Evolutionary conservation across 2,113 vertebrate species (phyloP).

Genomic region (Clarias gariepinus): DNA sequence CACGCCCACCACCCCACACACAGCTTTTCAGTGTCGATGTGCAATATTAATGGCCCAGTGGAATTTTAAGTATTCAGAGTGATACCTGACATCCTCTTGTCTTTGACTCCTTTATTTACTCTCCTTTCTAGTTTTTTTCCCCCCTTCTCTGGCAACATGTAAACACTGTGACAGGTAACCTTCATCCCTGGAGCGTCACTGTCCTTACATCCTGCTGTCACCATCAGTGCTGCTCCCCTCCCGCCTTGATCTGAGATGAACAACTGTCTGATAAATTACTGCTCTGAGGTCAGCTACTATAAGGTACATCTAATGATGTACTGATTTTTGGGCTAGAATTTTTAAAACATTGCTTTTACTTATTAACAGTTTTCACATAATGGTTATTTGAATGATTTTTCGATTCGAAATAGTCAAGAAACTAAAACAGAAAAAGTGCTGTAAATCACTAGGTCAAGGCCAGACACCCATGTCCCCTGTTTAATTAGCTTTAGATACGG

Average conservation of each 20-base stretch:
- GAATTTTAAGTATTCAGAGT: constrained; percentile 18
- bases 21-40: constrained; percentile 6
- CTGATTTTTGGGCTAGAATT: neutral
- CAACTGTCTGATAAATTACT: neutral
- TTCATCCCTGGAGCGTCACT: constrained; percentile 25
- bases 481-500: neutral
- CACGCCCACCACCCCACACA: constrained; percentile 22
- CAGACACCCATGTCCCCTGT: neutral
- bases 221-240: neutral
- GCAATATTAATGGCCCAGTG: constrained; percentile 45
- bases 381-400: neutral
- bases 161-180: constrained; percentile 18
- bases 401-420: neutral
- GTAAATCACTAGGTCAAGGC: neutral
- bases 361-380: neutral
- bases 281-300: neutral
- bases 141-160: neutral
- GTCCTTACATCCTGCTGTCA: constrained; percentile 11
- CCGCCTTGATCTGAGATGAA: constrained; percentile 1
- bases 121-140: neutral
- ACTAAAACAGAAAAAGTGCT: neutral
- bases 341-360: neutral
- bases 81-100: constrained; percentile 29
- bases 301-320: too few relatives aligned
- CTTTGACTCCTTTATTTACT: constrained; percentile 4